A percentile compares a stretch with the other conserved stretches of the same genome.
Evolutionary conservation across 2,797 vertebrate species (phyloP).

Genomic region (Bovichtus diacanthus): DNA sequence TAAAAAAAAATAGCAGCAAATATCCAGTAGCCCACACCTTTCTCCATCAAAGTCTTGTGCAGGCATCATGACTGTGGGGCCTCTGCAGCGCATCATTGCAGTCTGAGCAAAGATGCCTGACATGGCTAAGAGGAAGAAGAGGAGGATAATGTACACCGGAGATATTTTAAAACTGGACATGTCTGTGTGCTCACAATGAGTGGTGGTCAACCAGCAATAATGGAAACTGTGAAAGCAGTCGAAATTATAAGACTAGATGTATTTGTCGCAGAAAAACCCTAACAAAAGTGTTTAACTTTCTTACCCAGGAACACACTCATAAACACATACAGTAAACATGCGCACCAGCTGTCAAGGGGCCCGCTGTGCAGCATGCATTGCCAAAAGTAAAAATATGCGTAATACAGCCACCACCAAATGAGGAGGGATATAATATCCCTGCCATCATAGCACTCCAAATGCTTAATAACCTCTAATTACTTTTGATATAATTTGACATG

Average conservation of each 20-base stretch:
- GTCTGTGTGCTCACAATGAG: background rate
- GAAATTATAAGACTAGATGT: background rate
- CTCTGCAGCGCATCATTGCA: background rate
- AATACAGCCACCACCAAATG: slow-evolving; percentile 16
- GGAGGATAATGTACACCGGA: background rate
- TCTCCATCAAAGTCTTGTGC: background rate
- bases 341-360: slow-evolving; percentile 52
- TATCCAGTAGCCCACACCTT: background rate
- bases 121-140: slow-evolving; percentile 11
- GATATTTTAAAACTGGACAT: background rate
- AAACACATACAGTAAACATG: slow-evolving; percentile 37
- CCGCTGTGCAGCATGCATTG: slow-evolving; percentile 4
- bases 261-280: background rate
- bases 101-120: background rate
- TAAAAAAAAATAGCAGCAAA: background rate
- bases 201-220: background rate
- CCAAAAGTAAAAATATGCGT: slow-evolving; percentile 43
- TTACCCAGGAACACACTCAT: slow-evolving; percentile 23
- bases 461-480: slow-evolving; percentile 52
- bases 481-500: slow-evolving; percentile 43
- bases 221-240: background rate
- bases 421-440: slow-evolving; percentile 30
- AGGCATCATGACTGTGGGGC: slow-evolving; percentile 14
- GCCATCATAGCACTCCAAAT: slow-evolving; percentile 36
- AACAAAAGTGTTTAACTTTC: background rate